Base-by-base conservation (phyloP, 2,797 vertebrate genomes). In the Clarias laeviceps region DNA sequence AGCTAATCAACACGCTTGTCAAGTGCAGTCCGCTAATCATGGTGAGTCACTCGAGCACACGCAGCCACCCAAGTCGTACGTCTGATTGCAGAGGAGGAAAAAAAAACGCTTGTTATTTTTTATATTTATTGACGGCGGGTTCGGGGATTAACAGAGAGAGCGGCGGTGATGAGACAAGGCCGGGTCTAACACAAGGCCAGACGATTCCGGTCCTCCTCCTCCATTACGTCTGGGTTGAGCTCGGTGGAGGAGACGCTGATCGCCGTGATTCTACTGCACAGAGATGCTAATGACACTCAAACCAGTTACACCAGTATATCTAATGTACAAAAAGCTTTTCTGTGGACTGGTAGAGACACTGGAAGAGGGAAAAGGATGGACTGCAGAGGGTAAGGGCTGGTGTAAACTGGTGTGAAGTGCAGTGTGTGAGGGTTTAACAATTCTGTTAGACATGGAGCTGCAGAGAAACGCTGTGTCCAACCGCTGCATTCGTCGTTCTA, bases 1-100 rank as follows among this genome's bases (percentile, higher is more conserved):
- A 87, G 78, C 79, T 81, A 87, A 87, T 89, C 86, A 89, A 84
- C 86, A 84, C 84, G 65, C 73, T 84, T 84, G 76, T 72, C 73
- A 57, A 82, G 80, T 77, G 74, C 73, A 50, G 72, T 82, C 84
- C 82, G 69, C 68, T 82, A 86, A 89, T 84, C 82, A 76, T 40
- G 6, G 54, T 22, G 84, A 87, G 84, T 81, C 88, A 87, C 88
- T 87, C 66, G 64, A 84, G 68, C 50, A 8, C 68, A 11, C 66
- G 20, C 66, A 15, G 59, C 24, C 77, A 18, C 77, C 34, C 12
- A 59, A 34, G 82, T 80, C 64, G 61, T 17, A 27, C 2, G 18
- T 68, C 61, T 82, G 69, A 80, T 87, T 87, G 77, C n/a, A 20
- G 32, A 68, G 34, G 59, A 65, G 24, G n/a, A 6, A 82, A 40